Evolutionary conservation across 2,113 vertebrate genomes (phyloP), one percentile per base, ranked within the genome.

Genomic region (Esox niger): DNA sequence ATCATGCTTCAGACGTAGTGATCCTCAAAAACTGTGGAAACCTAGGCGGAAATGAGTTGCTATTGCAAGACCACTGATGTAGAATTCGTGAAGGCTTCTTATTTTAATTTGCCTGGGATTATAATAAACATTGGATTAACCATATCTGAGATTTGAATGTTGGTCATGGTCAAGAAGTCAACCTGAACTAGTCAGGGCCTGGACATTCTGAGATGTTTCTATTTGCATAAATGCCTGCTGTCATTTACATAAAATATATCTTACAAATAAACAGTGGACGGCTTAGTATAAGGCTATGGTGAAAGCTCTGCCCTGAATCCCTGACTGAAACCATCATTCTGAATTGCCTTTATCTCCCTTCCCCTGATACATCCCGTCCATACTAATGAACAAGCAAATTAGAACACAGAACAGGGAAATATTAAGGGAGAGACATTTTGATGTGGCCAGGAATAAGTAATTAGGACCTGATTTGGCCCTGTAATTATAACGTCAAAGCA

Each of bases 321-420:
- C 65, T 62, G 69, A 79, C 63, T 80, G 72, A 70, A 77, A 71
- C 75, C 65, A 71, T 46, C 6, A 58, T 66, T 55, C 60, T 6
- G 21, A 56, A 68, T 77, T 78, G 46, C 56, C 71, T 62, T 76
- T 83, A 83, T 89, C 75, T 67, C 78, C 76, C 65, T 79, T 69
- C 83, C 70, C 79, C 77, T 78, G 64, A 35, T 70, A 70, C 73
- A 75, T 62, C 63, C 68, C 74, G 66, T 79, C 86, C 84, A 88
- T 79, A 71, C 70, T 85, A 86, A 89, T 86, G 83, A 91, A 88
- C 77, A 79, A 84, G 84, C 83, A 92, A 91, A 93, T 93, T 89
- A 90, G 93, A 93, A 88, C 80, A 75, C 84, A 92, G 82, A 88
- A 83, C 71, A 79, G 69, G 89, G 84, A 72, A 87, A 87, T 88